Evolutionary conservation across 2,888 invertebrate species (phyloP).

Genomic region (Spialia ferax): DNA sequence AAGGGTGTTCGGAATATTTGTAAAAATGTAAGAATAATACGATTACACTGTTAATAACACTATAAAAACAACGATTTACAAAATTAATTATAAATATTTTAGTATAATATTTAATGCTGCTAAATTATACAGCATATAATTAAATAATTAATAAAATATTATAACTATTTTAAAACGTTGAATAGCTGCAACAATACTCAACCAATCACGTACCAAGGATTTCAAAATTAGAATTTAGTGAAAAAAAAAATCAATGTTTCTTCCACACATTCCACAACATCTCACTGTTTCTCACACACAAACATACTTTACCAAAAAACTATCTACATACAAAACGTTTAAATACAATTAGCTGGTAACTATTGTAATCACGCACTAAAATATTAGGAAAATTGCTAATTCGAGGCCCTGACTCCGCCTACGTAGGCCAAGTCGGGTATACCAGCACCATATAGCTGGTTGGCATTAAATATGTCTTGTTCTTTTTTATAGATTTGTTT

Average conservation of each 20-base stretch:
- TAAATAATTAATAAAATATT: background rate
- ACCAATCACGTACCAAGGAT: too few relatives aligned
- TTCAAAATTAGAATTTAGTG: too few relatives aligned
- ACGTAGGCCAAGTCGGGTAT: background rate
- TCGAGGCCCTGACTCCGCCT: constrained; percentile 32
- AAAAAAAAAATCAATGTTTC: too few relatives aligned
- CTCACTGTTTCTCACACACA: background rate
- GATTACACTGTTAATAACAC: background rate
- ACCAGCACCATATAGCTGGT: constrained; percentile 5
- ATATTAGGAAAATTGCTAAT: constrained; percentile 37
- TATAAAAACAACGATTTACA: background rate
- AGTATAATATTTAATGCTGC: background rate
- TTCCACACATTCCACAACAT: constrained; percentile 1
- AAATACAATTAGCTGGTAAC: constrained; percentile 58
- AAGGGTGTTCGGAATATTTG: background rate
- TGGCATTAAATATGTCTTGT: background rate
- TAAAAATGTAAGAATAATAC: background rate
- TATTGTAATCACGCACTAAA: constrained; percentile 54
- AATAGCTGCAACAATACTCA: constrained; percentile 17
- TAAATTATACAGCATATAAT: constrained; percentile 9
- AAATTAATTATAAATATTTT: background rate
- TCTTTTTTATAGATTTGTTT: background rate
- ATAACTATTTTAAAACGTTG: background rate
- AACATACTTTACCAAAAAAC: constrained; percentile 34
- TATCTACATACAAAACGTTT: constrained; percentile 43